Percentiles rank a stretch among this genome's conserved stretches.
Conservation (phyloP, 2,797 vertebrate genomes). For the Anabacerthia variegaticeps region DNA sequence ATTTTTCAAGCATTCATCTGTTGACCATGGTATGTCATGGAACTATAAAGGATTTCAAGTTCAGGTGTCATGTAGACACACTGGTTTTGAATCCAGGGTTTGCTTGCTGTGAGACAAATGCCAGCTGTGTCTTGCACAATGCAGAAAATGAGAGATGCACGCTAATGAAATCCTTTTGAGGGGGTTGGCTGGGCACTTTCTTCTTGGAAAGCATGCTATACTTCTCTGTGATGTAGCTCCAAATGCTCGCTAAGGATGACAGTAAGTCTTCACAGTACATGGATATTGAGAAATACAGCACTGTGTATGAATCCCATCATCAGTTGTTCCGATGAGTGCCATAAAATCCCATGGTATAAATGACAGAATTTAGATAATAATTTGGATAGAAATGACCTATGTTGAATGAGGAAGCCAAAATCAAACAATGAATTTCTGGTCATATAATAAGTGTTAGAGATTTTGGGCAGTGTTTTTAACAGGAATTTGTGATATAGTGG, state of each 20-base stretch:
- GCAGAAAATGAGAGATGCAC: neutral
- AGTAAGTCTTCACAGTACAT: neutral
- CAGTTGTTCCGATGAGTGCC: neutral
- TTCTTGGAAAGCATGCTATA: neutral
- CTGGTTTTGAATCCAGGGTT: neutral
- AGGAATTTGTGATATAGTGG: neutral
- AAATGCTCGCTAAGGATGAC: neutral
- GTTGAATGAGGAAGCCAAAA: neutral
- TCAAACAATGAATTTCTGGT: neutral
- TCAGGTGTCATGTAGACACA: accelerated
- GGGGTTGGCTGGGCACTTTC: neutral
- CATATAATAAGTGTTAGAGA: neutral
- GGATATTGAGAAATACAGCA: neutral
- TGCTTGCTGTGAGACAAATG: neutral
- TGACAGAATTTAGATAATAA: neutral
- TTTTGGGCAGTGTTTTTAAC: neutral
- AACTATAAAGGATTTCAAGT: neutral
- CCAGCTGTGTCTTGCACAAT: neutral
- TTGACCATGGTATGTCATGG: too few relatives aligned
- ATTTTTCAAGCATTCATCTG: neutral
- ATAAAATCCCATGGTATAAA: neutral
- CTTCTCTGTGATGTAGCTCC: neutral
- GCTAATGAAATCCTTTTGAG: neutral
- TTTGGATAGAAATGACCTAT: neutral
- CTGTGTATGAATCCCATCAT: neutral